phyloP scores from a whole-genome alignment of 2,797 vertebrate species.

The Pitangus sulphuratus region DNA sequence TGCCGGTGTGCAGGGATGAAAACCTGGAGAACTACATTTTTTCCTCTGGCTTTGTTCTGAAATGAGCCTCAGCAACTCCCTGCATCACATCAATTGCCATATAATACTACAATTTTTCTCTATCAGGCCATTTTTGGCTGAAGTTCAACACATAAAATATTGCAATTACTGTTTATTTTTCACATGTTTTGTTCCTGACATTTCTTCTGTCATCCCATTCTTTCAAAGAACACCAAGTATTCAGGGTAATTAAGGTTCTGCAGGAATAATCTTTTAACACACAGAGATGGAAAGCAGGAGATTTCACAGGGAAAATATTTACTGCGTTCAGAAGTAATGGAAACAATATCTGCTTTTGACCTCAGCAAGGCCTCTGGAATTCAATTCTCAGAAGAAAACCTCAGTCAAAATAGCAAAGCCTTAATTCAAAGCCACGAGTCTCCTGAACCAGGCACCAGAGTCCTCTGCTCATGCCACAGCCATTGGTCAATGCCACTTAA shows the following conservation, averaged over 20 bases:
- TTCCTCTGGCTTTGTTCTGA: neutral
- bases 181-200: neutral
- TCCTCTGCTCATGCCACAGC: conserved; percentile 2
- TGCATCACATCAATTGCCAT: neutral
- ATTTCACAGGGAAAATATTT: neutral
- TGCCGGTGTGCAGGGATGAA: neutral
- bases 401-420: conserved; percentile 27
- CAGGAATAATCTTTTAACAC: neutral
- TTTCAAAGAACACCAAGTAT: neutral
- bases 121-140: neutral
- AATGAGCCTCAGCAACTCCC: neutral
- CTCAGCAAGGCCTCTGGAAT: neutral
- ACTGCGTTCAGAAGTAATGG: neutral
- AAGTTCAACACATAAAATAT: neutral
- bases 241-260: neutral
- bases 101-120: neutral
- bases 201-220: neutral
- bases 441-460: conserved; percentile 43
- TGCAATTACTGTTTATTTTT: neutral
- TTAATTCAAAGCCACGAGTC: conserved; percentile 44
- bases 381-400: neutral
- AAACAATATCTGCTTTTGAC: neutral
- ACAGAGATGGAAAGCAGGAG: neutral
- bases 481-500: conserved; percentile 62
- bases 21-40: neutral